phyloP scores from a whole-genome alignment of 2,113 vertebrate genomes.

The Crotalus viridis region DNA sequence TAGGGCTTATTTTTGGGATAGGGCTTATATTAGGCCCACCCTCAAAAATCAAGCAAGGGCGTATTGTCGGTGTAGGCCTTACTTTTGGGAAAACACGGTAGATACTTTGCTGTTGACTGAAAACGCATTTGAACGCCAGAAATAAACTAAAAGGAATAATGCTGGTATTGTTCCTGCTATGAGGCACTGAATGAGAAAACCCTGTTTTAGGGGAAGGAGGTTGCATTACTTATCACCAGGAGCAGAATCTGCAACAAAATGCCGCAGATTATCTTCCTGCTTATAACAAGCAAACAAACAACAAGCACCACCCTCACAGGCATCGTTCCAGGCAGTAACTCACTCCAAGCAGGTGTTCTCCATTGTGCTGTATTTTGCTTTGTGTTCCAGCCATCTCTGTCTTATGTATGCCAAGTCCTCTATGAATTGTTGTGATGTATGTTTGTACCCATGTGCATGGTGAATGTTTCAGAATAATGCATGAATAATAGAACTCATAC shows the following conservation, averaged over 20 bases:
- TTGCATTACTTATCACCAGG: neutral
- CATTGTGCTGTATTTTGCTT: neutral
- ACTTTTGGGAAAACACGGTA: too few species aligned
- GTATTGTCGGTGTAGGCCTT: too few species aligned
- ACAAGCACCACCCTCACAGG: neutral
- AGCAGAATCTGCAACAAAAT: neutral
- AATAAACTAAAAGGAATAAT: neutral
- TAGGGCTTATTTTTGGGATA: too few species aligned
- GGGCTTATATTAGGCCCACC: too few species aligned
- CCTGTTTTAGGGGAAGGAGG: neutral
- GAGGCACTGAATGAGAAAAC: neutral
- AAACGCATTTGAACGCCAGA: neutral
- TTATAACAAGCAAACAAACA: neutral
- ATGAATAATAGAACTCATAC: neutral
- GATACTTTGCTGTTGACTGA: neutral
- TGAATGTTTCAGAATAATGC: too few species aligned
- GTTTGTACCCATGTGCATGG: neutral
- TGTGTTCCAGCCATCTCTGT: neutral
- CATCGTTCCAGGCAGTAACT: neutral
- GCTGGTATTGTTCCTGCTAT: neutral
- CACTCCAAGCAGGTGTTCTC: neutral
- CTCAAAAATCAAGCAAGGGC: too few species aligned
- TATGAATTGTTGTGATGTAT: neutral
- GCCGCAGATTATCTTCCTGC: neutral
- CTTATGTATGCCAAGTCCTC: neutral